A percentile compares a stretch with the other conserved stretches of the same genome.
phyloP scores from a whole-genome alignment of 1,140 invertebrate species.

The Bombus pyrosoma region DNA sequence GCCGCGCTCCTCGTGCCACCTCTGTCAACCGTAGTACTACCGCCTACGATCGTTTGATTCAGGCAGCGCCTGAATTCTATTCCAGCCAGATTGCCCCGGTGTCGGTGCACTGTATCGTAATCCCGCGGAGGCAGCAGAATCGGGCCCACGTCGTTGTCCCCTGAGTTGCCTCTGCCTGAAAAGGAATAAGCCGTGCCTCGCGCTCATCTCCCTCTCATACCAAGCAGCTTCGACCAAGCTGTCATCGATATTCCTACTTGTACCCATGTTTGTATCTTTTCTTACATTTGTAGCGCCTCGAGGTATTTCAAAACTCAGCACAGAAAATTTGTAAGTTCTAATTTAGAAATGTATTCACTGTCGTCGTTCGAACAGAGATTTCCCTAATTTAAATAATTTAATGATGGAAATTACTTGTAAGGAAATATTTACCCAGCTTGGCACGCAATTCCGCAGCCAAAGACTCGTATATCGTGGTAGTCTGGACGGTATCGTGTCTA shows the following conservation, averaged over 20 bases:
- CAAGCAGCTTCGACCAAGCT: background rate
- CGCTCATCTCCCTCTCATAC: background rate
- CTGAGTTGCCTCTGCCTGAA: constrained; percentile 77
- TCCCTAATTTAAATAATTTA: background rate
- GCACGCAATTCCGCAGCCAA: constrained; percentile 94
- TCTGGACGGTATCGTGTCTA: constrained; percentile 83
- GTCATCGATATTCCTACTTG: background rate
- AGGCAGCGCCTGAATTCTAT: constrained; percentile 90
- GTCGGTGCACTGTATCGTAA: constrained; percentile 94
- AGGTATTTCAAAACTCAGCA: too few relatives aligned
- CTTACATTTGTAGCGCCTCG: too few relatives aligned
- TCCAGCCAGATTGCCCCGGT: constrained; percentile 91
- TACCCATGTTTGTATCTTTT: too few relatives aligned
- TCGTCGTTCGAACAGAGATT: background rate
- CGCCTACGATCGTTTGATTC: constrained; percentile 88
- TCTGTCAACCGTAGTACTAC: constrained; percentile 75
- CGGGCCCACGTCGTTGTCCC: constrained; percentile 86
- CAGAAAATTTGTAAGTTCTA: too few relatives aligned
- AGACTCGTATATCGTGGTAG: constrained; percentile 92
- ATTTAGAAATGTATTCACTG: background rate
- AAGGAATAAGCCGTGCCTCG: background rate
- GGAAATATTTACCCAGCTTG: constrained; percentile 85
- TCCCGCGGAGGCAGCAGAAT: constrained; percentile 95
- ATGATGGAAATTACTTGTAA: background rate
- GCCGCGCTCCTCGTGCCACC: constrained; percentile 81